Base-by-base conservation (phyloP, 2,797 vertebrate genomes). In the Yasuhikotakia modesta region DNA sequence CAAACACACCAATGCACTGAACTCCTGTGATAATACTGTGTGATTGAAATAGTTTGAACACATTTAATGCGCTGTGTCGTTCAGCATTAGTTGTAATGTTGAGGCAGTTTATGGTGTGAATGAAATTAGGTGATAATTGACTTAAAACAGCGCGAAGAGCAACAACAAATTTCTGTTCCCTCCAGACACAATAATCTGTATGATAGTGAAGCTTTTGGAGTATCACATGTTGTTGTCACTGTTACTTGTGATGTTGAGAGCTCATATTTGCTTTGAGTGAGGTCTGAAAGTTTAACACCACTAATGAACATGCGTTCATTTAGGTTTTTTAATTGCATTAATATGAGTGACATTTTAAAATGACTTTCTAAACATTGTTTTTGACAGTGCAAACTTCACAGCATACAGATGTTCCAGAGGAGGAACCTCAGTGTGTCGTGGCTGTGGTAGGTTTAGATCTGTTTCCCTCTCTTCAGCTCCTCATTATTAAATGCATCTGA, bases 401-500 rank as follows among this genome's bases (percentile, higher is more conserved):
- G 53, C 13, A 1, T 10, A 13, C 4, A 2, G 4, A 55, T 10
- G 46, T 65, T 22, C 52, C 2, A 8, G 0, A 24, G 53, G 2
- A 1, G 21, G 17, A 17, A 32, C 24, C 13, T 39, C 12, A 2
- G 48, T 39, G 74, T 58, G 66, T 6, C 2, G 4, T 50, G 74
- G 69, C 21, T 61, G 27, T 7, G 27, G 27, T 69, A 70, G 61
- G 75, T 69, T 66, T 14, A 69, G 14, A 16, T 39, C 5, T 60
- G 35, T 64, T 48, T 60, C 11, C 50, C 45, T 70, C 45, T 61
- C 53, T 13, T 39, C 45, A 70, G 55, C 53, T 16, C 65, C 22
- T 86, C 80, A 87, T 85, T 86, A 90, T 86, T 86, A 30, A 87
- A 85, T 71, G 84, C 74, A 78, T 82, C 85, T 81, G 86, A 85